Evolutionary conservation across 2,888 invertebrate species (phyloP).

Genomic region (Metellina segmentata): DNA sequence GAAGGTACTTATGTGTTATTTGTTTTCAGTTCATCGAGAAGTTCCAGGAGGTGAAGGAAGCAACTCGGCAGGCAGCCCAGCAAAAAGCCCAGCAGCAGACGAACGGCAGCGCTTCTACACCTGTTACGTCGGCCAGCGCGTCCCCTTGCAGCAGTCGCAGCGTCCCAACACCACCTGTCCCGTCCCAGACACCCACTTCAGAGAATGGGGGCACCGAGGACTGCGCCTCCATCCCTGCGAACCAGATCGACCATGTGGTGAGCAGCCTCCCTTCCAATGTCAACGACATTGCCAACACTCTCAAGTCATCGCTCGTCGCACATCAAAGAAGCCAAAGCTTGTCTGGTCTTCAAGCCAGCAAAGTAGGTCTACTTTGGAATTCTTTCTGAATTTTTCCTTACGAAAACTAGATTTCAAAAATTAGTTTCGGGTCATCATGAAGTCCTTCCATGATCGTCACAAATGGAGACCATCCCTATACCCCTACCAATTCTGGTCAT

Average conservation of each 20-base stretch:
- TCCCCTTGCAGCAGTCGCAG: constrained; percentile 81
- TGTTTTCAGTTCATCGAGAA: constrained; percentile 94
- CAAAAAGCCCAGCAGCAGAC: constrained; percentile 77
- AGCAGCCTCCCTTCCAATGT: constrained; percentile 79
- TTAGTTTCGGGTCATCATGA: no score
- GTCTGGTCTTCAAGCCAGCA: constrained; percentile 80
- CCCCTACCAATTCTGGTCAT: no score
- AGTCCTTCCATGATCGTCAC: no score
- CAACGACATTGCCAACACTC: constrained; percentile 77
- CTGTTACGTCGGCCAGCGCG: constrained; percentile 76
- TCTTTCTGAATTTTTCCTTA: no score
- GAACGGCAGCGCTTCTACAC: constrained; percentile 78
- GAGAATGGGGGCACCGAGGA: constrained; percentile 65
- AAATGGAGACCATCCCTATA: no score
- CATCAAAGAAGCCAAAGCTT: constrained; percentile 82
- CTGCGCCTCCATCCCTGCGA: constrained; percentile 49
- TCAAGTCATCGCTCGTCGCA: constrained; percentile 79
- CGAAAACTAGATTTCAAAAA: no score
- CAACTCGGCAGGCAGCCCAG: constrained; percentile 84
- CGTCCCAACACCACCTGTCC: constrained; percentile 77
- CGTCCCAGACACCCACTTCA: constrained; percentile 74
- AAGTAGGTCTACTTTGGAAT: constrained; percentile 43
- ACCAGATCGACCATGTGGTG: constrained; percentile 74
- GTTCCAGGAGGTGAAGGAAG: constrained; percentile 98
- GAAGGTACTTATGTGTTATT: constrained; percentile 4